phyloP scores from a whole-genome alignment of 2,113 vertebrate species.

The Anolis carolinensis region DNA sequence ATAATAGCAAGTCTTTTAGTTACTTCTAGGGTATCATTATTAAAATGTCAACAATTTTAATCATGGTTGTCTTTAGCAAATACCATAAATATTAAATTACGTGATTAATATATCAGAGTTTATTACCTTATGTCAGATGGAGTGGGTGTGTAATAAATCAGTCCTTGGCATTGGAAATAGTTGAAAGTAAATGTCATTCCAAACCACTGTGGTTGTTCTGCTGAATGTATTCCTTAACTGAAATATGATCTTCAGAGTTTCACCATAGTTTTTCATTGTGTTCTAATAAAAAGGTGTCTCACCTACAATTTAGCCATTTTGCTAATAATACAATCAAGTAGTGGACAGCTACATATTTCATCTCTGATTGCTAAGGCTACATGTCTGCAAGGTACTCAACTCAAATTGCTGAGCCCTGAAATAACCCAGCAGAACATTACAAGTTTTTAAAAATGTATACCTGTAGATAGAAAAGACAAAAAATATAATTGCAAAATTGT shows the following conservation, averaged over 20 bases:
- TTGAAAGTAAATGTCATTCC: constrained; percentile 35
- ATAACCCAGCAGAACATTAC: neutral
- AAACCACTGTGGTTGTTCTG: constrained; percentile 21
- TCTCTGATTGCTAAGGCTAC: neutral
- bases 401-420: constrained; percentile 8
- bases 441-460: neutral
- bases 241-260: constrained; percentile 33
- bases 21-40: constrained; percentile 41
- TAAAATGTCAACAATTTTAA: constrained; percentile 49
- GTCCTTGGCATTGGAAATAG: constrained; percentile 20
- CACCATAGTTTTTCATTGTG: neutral
- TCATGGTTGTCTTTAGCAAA: constrained; percentile 46
- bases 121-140: constrained; percentile 37
- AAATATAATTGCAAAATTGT: neutral
- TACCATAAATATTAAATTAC: constrained; percentile 52
- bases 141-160: constrained; percentile 39
- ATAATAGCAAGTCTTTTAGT: constrained; percentile 42
- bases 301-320: constrained; percentile 23
- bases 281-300: constrained; percentile 24
- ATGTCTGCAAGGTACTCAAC: neutral
- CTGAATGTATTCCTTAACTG: constrained; percentile 10
- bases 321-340: constrained; percentile 27
- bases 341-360: neutral
- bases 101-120: constrained; percentile 27
- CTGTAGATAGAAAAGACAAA: too few relatives aligned